These are phyloP conservation scores for Nanger granti DNA, from an alignment of 2,113 vertebrate genomes.

Conservation along the genomic window DNA sequence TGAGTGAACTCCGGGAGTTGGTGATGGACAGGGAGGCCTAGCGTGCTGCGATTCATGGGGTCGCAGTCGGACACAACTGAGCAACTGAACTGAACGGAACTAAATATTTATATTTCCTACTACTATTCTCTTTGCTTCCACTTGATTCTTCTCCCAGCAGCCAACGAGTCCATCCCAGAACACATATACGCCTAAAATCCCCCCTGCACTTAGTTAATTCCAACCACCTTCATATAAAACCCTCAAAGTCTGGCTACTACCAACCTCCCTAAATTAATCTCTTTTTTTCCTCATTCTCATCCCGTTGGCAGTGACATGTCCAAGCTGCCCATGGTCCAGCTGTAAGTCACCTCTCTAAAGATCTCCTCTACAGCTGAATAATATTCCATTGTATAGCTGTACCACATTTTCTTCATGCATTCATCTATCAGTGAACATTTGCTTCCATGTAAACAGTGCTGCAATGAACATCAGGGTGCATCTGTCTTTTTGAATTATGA, in stretches of 20 bases:
- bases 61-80: too few species aligned
- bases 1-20: too few species aligned
- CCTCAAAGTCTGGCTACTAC: not conserved
- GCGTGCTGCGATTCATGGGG: too few species aligned
- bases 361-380: not conserved
- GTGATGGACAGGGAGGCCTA: too few species aligned
- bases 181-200: not conserved
- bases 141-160: not conserved
- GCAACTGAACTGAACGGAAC: too few species aligned
- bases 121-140: not conserved
- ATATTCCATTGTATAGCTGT: not conserved
- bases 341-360: not conserved
- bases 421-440: not conserved
- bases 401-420: not conserved
- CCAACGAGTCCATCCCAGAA: not conserved
- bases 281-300: not conserved
- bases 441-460: not conserved
- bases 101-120: not conserved
- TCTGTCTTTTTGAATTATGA: not conserved
- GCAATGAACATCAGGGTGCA: not conserved
- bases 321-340: not conserved
- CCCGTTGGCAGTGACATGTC: not conserved
- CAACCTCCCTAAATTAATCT: not conserved
- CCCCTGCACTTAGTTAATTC: not conserved
- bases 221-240: not conserved